A percentile compares a stretch with the other conserved stretches of the same genome.
These are phyloP conservation scores for Mimas tiliae DNA, from an alignment of 2,888 invertebrate species.

Conservation along the genomic window DNA sequence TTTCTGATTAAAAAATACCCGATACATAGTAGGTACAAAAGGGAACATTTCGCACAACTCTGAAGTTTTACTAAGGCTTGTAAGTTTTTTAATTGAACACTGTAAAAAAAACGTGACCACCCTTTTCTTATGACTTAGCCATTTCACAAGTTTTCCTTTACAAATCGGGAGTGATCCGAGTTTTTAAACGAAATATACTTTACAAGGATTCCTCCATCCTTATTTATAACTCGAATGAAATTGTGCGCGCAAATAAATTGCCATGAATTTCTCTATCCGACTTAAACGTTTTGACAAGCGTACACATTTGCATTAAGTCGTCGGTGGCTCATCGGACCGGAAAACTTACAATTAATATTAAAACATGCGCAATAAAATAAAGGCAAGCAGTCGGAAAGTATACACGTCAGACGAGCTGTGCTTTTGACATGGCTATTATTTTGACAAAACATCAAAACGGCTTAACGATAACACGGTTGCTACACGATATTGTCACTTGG, in stretches of 20 bases:
- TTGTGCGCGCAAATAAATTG: conserved; percentile 47
- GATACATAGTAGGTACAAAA: background rate
- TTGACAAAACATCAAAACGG: conserved; percentile 45
- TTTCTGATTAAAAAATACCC: background rate
- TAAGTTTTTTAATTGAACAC: background rate
- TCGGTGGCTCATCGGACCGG: conserved; percentile 59
- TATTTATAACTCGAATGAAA: conserved; percentile 42
- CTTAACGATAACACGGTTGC: conserved; percentile 37
- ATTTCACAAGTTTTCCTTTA: background rate
- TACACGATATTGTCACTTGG: conserved; percentile 41
- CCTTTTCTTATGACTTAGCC: conserved; percentile 29
- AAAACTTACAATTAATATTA: conserved; percentile 83
- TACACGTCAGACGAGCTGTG: conserved; percentile 72
- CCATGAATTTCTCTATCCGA: conserved; percentile 52
- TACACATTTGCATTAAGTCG: conserved; percentile 65
- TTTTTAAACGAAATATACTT: conserved; percentile 46
- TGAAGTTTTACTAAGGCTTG: conserved; percentile 15
- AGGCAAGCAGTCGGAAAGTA: conserved; percentile 78
- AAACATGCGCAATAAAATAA: conserved; percentile 81
- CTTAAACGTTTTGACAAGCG: conserved; percentile 69
- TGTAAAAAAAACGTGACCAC: conserved; percentile 16
- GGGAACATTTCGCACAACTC: background rate
- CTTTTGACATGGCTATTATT: conserved; percentile 80
- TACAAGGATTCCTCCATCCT: conserved; percentile 43
- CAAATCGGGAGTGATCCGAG: background rate